These are phyloP conservation scores for Gonocerus acuteangulatus DNA, from an alignment of 2,888 invertebrate species.

Conservation along the genomic window DNA sequence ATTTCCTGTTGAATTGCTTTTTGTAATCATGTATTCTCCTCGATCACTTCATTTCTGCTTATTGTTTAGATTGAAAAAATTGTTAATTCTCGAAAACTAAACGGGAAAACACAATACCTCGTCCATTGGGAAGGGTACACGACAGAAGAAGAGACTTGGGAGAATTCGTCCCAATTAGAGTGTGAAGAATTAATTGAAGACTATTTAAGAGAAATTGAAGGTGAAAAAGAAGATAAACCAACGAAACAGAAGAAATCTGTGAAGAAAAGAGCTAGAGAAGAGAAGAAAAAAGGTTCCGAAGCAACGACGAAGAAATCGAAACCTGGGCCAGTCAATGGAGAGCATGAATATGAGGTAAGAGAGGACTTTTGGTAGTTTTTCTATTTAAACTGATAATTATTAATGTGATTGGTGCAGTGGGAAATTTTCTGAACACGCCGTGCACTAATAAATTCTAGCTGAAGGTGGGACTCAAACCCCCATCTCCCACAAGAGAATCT, in stretches of 20 bases:
- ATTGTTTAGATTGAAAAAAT: conserved; percentile 18
- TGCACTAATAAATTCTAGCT: no score
- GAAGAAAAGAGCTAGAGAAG: background rate
- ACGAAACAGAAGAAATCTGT: background rate
- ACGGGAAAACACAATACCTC: conserved; percentile 20
- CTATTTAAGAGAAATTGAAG: background rate
- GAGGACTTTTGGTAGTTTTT: no score
- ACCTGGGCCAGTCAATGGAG: conserved; percentile 3
- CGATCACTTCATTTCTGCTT: no score
- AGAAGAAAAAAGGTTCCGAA: background rate
- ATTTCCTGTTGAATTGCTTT: no score
- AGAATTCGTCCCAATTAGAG: conserved; percentile 18
- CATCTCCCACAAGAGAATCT: no score
- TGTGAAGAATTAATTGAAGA: conserved; percentile 9
- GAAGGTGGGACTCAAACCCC: no score
- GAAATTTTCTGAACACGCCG: no score
- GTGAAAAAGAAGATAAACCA: conserved; percentile 3
- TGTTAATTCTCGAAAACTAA: background rate
- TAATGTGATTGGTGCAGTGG: no score
- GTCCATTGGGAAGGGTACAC: conserved; percentile 21
- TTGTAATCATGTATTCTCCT: no score
- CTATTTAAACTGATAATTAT: no score
- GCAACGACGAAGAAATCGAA: background rate
- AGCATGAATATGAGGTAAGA: conserved; percentile 18
- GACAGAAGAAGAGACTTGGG: conserved; percentile 26